Percentiles rank a stretch among this genome's conserved stretches.
Conservation (phyloP, 2,888 invertebrate species). For the Temnothorax ravouxi region DNA sequence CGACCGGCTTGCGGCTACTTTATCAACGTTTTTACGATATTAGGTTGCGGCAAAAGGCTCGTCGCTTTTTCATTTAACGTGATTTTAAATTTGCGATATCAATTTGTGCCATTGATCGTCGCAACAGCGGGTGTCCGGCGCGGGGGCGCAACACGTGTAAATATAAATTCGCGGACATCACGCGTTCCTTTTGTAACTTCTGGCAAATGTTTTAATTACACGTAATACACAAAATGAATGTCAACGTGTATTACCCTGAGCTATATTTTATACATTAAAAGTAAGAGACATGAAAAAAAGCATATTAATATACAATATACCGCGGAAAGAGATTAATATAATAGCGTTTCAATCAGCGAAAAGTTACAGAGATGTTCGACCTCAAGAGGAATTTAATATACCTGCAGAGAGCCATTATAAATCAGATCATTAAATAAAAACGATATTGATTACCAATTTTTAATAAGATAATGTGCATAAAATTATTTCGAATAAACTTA, state of each 20-base stretch:
- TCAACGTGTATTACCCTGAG: constrained; percentile 21
- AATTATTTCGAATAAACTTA: background rate
- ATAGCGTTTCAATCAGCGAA: background rate
- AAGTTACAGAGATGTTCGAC: background rate
- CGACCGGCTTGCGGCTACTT: constrained; percentile 46
- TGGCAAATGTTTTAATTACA: constrained; percentile 42
- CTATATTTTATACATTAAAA: constrained; percentile 24
- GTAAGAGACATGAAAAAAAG: background rate
- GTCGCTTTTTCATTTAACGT: constrained; percentile 56
- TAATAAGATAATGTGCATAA: background rate
- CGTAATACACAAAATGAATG: constrained; percentile 33
- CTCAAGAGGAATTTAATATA: constrained; percentile 20
- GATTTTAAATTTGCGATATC: constrained; percentile 54
- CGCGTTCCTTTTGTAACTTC: constrained; percentile 43
- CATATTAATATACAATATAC: constrained; percentile 14
- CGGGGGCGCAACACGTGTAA: constrained; percentile 36
- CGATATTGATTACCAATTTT: constrained; percentile 1
- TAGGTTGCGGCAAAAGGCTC: constrained; percentile 55
- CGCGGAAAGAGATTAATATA: constrained; percentile 8
- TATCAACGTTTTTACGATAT: constrained; percentile 52
- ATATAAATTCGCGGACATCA: constrained; percentile 24
- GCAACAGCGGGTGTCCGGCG: constrained; percentile 14
- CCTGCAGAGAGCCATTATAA: background rate
- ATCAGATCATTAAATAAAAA: constrained; percentile 4
- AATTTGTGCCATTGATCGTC: constrained; percentile 49